A percentile compares a stretch with the other conserved stretches of the same genome.
phyloP scores from a whole-genome alignment of 2,797 vertebrate species.

The Otolemur crassicaudatus region DNA sequence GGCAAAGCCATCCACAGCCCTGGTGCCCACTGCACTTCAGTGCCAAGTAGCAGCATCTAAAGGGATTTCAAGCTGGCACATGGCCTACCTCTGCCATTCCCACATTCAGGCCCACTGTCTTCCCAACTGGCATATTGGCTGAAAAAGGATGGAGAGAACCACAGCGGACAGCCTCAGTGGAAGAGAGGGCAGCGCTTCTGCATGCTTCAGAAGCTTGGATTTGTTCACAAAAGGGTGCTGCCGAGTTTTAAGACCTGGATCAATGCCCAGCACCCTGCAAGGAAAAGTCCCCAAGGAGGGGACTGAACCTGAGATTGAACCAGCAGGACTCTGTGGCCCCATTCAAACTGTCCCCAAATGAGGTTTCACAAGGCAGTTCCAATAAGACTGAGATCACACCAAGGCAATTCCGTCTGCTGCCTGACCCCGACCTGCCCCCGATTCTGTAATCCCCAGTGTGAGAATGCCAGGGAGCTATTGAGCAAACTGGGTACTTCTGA shows the following conservation, averaged over 20 bases:
- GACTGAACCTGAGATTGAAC: background rate
- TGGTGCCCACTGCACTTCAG: background rate
- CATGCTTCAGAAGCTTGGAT: background rate
- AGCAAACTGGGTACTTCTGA: slow-evolving; percentile 65
- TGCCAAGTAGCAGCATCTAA: background rate
- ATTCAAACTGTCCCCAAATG: too few species aligned
- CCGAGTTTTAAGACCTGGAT: background rate
- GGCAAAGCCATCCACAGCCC: too few species aligned
- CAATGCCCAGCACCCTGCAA: background rate
- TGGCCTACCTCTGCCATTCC: background rate
- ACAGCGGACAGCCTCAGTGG: background rate
- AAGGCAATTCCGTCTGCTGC: background rate
- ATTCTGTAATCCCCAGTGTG: background rate
- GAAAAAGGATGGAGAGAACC: background rate
- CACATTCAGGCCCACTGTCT: background rate
- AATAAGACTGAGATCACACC: background rate
- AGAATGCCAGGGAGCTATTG: slow-evolving; percentile 3
- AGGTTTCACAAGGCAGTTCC: background rate
- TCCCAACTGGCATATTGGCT: background rate
- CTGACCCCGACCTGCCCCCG: slow-evolving; percentile 29
- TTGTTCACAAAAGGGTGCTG: background rate
- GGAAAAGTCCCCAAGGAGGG: background rate
- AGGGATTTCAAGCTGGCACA: too few species aligned
- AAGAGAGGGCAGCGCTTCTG: background rate
- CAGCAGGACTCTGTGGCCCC: background rate